A percentile compares a stretch with the other conserved stretches of the same genome.
Conservation (phyloP, 1,140 invertebrate species). For the Drosophila sp. region DNA sequence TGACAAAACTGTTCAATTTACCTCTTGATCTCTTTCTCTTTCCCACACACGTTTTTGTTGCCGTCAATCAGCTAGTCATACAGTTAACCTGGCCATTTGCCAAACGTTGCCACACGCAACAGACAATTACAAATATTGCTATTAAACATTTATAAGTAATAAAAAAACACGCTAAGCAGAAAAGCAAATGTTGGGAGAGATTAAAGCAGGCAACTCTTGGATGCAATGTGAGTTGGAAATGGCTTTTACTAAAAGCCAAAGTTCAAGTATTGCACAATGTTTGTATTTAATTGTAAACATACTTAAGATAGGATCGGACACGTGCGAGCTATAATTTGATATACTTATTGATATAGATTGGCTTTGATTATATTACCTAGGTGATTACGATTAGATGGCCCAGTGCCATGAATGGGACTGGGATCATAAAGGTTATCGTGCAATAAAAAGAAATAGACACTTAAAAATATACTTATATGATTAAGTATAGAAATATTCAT, state of each 20-base stretch:
- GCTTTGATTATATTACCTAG: background rate
- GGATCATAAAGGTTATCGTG: conserved; percentile 53
- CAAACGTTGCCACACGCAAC: conserved; percentile 21
- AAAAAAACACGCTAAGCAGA: conserved; percentile 19
- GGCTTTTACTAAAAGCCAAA: background rate
- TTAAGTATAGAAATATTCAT: background rate
- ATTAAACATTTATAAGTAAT: conserved; percentile 16
- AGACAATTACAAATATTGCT: conserved; percentile 35
- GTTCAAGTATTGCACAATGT: background rate
- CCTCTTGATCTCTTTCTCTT: conserved; percentile 5
- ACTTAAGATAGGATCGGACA: background rate
- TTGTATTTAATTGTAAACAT: background rate
- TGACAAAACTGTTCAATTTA: conserved; percentile 31
- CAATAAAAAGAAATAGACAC: conserved; percentile 28
- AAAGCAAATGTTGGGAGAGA: conserved; percentile 42
- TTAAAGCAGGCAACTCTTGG: conserved; percentile 11
- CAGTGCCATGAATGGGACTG: conserved; percentile 23
- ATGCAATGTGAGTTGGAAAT: background rate
- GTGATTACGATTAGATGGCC: conserved; percentile 2
- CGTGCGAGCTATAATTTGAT: conserved; percentile 6
- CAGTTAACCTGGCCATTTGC: conserved; percentile 31
- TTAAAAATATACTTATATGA: conserved; percentile 3
- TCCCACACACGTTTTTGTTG: conserved; percentile 16
- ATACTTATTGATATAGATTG: background rate
- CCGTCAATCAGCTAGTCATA: conserved; percentile 22